These are phyloP conservation scores for Pycnomerus fuliginosus DNA, from an alignment of 2,888 invertebrate species.

Conservation along the genomic window DNA sequence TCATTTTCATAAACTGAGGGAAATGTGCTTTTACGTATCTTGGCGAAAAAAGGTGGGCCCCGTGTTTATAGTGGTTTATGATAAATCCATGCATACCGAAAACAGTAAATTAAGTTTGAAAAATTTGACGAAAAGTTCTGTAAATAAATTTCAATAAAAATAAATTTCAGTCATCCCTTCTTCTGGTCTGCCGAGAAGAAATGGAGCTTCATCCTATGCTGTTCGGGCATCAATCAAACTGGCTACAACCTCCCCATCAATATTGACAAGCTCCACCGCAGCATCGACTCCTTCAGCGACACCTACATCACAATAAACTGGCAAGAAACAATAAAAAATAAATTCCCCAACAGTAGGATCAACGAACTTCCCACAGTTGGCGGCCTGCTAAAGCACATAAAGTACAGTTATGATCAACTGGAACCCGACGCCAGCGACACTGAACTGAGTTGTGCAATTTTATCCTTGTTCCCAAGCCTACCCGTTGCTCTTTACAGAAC, in stretches of 20 bases:
- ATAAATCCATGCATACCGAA: too few relatives aligned
- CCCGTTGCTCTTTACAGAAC: conserved; percentile 47
- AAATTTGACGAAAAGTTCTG: too few relatives aligned
- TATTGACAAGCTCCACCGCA: conserved; percentile 40
- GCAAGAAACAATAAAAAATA: conserved; percentile 42
- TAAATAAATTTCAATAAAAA: too few relatives aligned
- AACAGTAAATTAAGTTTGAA: too few relatives aligned
- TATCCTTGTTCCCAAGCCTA: conserved; percentile 45
- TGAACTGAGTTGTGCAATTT: conserved; percentile 39
- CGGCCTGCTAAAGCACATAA: conserved; percentile 47
- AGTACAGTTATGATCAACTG: conserved; percentile 28
- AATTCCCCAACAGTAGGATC: conserved; percentile 38
- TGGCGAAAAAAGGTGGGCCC: too few relatives aligned
- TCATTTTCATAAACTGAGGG: too few relatives aligned
- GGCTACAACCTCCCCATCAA: conserved; percentile 35
- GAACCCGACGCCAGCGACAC: conserved; percentile 17
- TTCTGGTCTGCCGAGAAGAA: conserved; percentile 47
- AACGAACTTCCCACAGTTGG: conserved; percentile 43
- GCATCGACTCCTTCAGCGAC: conserved; percentile 41
- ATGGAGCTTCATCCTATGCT: conserved; percentile 49
- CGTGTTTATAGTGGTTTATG: too few relatives aligned
- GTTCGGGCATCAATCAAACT: conserved; percentile 43
- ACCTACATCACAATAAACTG: conserved; percentile 47
- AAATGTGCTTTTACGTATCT: too few relatives aligned
- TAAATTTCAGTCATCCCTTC: conserved; percentile 43